phyloP scores from a whole-genome alignment of 2,113 vertebrate species.

The Paramisgurnus dabryanus region DNA sequence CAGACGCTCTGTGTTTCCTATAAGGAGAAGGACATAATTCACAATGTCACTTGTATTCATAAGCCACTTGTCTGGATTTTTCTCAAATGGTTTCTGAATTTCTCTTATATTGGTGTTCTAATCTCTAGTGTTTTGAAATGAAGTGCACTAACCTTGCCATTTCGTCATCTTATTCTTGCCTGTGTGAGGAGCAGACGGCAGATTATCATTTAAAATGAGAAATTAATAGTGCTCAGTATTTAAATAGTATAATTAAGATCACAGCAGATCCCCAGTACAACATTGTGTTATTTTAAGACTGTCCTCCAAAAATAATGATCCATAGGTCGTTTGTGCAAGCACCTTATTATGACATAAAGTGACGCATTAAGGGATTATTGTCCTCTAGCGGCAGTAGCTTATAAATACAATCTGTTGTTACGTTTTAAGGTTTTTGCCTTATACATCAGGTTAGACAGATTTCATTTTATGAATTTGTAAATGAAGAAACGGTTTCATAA shows the following conservation, averaged over 20 bases:
- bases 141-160: constrained; percentile 61
- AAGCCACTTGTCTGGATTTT: constrained; percentile 87
- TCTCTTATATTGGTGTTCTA: constrained; percentile 78
- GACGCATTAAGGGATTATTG: no score
- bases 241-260: constrained; percentile 20
- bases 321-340: no score
- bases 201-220: constrained; percentile 59
- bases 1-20: constrained; percentile 88
- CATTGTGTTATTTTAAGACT: no score
- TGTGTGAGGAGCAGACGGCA: constrained; percentile 61
- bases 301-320: no score
- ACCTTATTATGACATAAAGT: no score
- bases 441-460: no score
- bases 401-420: no score
- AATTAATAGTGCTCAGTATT: constrained; percentile 38
- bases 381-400: no score
- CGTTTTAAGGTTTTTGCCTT: no score
- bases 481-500: no score
- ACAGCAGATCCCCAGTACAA: not conserved
- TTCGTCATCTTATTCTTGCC: constrained; percentile 73
- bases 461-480: no score
- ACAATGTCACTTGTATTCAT: constrained; percentile 91
- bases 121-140: constrained; percentile 45
- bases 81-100: constrained; percentile 90
- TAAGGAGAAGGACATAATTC: constrained; percentile 88